phyloP scores from a whole-genome alignment of 2,113 vertebrate genomes.

The Petromus typicus region DNA sequence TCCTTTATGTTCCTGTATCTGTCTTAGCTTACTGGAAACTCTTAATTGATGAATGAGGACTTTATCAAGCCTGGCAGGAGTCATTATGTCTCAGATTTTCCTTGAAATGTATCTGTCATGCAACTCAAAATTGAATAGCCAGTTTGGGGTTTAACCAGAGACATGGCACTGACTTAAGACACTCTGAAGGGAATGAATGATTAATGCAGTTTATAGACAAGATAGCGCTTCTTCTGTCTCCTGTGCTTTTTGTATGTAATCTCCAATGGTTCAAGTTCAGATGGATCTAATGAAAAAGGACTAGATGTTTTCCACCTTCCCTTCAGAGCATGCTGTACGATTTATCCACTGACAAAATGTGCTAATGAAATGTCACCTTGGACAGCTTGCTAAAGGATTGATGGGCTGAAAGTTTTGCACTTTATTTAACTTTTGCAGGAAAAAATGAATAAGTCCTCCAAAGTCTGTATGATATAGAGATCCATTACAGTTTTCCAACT shows the following conservation, averaged over 20 bases:
- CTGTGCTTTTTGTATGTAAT: conserved; percentile 89
- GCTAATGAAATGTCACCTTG: conserved; percentile 97
- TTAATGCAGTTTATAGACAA: conserved; percentile 93
- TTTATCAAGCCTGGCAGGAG: conserved; percentile 93
- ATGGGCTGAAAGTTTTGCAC: conserved; percentile 93
- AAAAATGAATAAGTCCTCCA: conserved; percentile 89
- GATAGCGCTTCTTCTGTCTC: conserved; percentile 84
- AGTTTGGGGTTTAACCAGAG: conserved; percentile 87
- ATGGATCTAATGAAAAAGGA: conserved; percentile 94
- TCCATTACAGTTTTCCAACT: conserved; percentile 83
- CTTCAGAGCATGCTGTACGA: conserved; percentile 88
- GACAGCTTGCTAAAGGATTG: conserved; percentile 93
- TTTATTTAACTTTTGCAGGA: conserved; percentile 92
- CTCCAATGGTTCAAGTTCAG: conserved; percentile 88
- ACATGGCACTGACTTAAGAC: conserved; percentile 87
- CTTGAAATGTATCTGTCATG: conserved; percentile 92
- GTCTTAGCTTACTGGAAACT: conserved; percentile 88
- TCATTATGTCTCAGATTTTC: conserved; percentile 93
- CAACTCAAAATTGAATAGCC: conserved; percentile 90
- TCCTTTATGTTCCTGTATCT: conserved; percentile 88
- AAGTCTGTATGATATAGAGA: conserved; percentile 86
- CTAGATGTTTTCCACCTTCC: conserved; percentile 89
- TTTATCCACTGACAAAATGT: conserved; percentile 95
- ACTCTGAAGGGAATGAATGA: conserved; percentile 90
- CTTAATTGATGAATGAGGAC: conserved; percentile 95